phyloP scores from a whole-genome alignment of 2,888 invertebrate species.

The Athrips mouffetella region DNA sequence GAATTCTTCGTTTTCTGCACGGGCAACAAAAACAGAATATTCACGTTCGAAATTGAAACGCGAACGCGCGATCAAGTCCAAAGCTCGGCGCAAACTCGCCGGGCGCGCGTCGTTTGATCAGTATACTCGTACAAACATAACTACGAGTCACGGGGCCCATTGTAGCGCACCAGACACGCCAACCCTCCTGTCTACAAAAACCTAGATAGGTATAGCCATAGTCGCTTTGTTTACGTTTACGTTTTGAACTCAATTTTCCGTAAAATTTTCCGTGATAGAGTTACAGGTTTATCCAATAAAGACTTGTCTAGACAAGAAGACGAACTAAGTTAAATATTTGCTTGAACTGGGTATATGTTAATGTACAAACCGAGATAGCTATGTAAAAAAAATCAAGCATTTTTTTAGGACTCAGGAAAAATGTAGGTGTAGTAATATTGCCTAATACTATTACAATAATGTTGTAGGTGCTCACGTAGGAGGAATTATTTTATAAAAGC shows the following conservation, averaged over 20 bases:
- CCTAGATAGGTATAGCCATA: conserved; percentile 44
- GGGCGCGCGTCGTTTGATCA: conserved; percentile 42
- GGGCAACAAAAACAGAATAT: conserved; percentile 26
- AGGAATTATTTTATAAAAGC: conserved; percentile 25
- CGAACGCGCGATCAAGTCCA: conserved; percentile 70
- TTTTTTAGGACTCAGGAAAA: no score
- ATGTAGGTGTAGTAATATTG: neutral
- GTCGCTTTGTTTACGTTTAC: conserved; percentile 18
- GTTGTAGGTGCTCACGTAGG: conserved; percentile 3
- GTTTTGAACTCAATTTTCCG: conserved; percentile 1
- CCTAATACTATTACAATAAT: neutral
- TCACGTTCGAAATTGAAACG: conserved; percentile 48
- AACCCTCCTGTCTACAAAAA: conserved; percentile 54
- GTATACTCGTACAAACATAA: conserved; percentile 48
- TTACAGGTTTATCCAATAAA: neutral
- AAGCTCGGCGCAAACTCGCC: conserved; percentile 70
- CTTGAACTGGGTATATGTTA: no score
- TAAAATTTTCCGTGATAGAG: neutral
- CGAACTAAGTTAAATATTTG: no score
- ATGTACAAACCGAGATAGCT: no score
- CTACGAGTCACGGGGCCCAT: conserved; percentile 61
- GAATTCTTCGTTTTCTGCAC: conserved; percentile 11
- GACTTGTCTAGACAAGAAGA: neutral
- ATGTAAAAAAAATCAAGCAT: no score
- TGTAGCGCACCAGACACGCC: conserved; percentile 64